A percentile compares a stretch with the other conserved stretches of the same genome.
These are phyloP conservation scores for Euclidia mi DNA, from an alignment of 2,888 invertebrate species.

Conservation along the genomic window DNA sequence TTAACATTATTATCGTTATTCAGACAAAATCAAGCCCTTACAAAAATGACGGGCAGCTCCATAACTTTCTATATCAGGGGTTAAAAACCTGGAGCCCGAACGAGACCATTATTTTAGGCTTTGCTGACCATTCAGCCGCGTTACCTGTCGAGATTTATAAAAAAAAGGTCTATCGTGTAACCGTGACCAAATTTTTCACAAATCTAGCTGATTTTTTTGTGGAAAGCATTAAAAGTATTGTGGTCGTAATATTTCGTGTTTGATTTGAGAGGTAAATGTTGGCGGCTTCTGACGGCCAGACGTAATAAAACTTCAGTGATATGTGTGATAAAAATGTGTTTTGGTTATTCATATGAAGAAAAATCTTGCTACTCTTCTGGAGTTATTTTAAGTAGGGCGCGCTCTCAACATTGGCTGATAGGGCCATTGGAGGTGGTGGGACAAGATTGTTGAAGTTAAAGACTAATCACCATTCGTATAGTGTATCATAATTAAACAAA, in stretches of 20 bases:
- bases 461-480: no score
- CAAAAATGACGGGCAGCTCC: slow-evolving; percentile 38
- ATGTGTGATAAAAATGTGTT: no score
- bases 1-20: no score
- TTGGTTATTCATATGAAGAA: no score
- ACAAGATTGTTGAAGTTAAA: no score
- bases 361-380: no score
- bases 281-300: neutral
- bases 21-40: no score
- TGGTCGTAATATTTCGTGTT: neutral
- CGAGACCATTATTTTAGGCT: slow-evolving; percentile 77
- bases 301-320: neutral
- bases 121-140: slow-evolving; percentile 74
- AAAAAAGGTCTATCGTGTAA: slow-evolving; percentile 33
- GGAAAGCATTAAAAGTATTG: slow-evolving; percentile 2
- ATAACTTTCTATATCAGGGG: slow-evolving; percentile 46
- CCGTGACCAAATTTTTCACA: slow-evolving; percentile 31
- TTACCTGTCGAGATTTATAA: slow-evolving; percentile 55
- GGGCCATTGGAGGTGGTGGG: no score
- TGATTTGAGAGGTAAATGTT: neutral
- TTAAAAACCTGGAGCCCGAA: slow-evolving; percentile 40
- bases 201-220: slow-evolving; percentile 8
- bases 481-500: no score
- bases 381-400: no score
- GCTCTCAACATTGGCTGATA: no score